phyloP scores from a whole-genome alignment of 2,113 vertebrate genomes.

The Lepidothrix coronata region DNA sequence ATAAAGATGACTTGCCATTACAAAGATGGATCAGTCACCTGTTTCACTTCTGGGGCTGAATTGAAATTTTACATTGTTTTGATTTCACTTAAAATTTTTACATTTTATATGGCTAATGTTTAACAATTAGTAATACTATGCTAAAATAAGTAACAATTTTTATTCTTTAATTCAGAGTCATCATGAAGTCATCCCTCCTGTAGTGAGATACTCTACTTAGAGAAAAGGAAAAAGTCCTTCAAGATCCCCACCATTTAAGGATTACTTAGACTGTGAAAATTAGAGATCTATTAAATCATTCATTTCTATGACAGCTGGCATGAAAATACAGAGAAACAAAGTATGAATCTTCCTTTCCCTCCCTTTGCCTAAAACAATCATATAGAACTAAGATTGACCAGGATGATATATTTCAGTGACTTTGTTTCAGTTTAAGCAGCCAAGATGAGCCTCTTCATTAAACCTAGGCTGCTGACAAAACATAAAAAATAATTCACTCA shows the following conservation, averaged over 20 bases:
- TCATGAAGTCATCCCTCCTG: neutral
- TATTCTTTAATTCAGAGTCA: neutral
- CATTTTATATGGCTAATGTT: neutral
- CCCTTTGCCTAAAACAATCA: neutral
- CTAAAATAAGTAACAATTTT: neutral
- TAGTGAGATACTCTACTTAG: neutral
- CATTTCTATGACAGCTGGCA: neutral
- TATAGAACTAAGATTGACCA: neutral
- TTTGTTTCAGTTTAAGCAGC: neutral
- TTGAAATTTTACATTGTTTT: conserved; percentile 17
- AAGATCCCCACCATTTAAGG: neutral
- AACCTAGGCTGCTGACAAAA: neutral
- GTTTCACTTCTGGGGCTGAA: neutral
- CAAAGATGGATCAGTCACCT: neutral
- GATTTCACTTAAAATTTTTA: neutral
- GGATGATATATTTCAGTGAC: neutral
- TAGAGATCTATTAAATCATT: neutral
- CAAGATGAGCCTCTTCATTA: neutral
- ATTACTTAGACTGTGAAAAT: neutral
- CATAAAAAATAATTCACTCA: neutral
- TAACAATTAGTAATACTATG: conserved; percentile 14
- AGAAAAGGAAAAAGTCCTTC: neutral
- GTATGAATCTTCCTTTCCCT: neutral
- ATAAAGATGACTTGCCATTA: neutral
- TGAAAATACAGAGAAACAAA: neutral